Evolutionary conservation across 2,888 invertebrate species (phyloP), one percentile per base, ranked within the genome.

Genomic region (Aricia artaxerxes): DNA sequence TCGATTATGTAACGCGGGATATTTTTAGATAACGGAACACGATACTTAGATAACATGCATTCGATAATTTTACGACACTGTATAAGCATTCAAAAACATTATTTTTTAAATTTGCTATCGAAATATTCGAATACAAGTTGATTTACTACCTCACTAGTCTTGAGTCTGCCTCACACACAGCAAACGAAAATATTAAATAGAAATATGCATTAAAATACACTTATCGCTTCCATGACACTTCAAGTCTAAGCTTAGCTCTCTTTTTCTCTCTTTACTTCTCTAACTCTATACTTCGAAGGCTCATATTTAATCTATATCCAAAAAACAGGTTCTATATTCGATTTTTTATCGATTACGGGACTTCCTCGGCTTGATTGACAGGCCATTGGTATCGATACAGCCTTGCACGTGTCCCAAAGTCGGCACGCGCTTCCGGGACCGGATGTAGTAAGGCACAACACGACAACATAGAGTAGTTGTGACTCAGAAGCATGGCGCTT

Each of bases 361-460:
- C 69, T 69, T 69, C 35, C 69, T 13, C 35, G 1, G 35, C 35
- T 69, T 69, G 69, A 69, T 69, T 69, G 69, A 69, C 69, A 38
- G 35, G 16, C 38, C 69, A 38, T 69, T 69, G 69, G 69, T 38
- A 35, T 69, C 35, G 69, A 69, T 69, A 69, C 69, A 69, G 69
- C 69, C 69, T 69, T 35, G 76, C 57, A 76, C 76, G 76, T 76
- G 76, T 35, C 31, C 49, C 31, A 31, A 76, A 31, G 53, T 31
- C 35, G 57, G 76, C 76, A 76, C 76, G 76, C 57, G 76, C 57
- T 76, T 76, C 76, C 76, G 53, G 76, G 76, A 24, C 35, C 76
- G 76, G 76, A 76, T 76, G 76, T 76, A 69, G 69, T 69, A 13
- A 69, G 69, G 13, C 35, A 35, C 24, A 69, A 69, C 69, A 69